Conservation (phyloP, 2,113 vertebrate species). For the Canis aureus region DNA sequence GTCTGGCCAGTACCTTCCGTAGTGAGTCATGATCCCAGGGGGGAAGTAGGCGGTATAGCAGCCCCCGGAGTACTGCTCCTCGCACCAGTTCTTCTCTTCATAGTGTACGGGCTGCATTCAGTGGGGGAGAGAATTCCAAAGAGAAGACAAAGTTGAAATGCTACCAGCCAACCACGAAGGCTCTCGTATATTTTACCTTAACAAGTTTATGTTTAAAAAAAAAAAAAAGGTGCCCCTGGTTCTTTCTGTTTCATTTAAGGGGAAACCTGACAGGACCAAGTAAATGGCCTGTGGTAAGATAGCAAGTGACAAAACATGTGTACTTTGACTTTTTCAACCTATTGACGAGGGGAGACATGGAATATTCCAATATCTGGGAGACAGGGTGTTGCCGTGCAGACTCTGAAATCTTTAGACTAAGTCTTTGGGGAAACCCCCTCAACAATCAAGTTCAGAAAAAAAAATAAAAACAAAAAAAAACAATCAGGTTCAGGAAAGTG, state of each 20-base stretch:
- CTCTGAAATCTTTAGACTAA: constrained; percentile 15
- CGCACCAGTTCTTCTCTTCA: constrained; percentile 98
- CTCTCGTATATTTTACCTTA: constrained; percentile 24
- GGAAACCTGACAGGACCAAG: not conserved
- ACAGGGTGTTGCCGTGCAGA: not conserved
- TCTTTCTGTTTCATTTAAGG: constrained; percentile 9
- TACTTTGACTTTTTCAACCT: constrained; percentile 10
- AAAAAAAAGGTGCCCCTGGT: not conserved
- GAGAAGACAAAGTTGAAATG: constrained; percentile 71
- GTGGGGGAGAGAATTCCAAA: constrained; percentile 65
- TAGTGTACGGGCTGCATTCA: constrained; percentile 94
- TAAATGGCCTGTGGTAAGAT: constrained; percentile 30
- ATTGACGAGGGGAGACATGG: not conserved
- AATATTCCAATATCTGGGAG: not conserved
- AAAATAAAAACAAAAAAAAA: not conserved
- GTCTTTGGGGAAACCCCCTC: not conserved
- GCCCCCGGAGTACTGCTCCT: constrained; percentile 96
- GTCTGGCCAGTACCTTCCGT: constrained; percentile 90
- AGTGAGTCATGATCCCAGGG: constrained; percentile 95
- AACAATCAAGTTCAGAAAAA: not conserved
- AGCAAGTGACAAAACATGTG: not conserved
- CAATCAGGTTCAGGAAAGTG: not conserved
- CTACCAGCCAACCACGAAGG: constrained; percentile 3
- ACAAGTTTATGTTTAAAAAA: not conserved
- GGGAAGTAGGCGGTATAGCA: constrained; percentile 97